A percentile compares a stretch with the other conserved stretches of the same genome.
These are phyloP conservation scores for Acanthornis magna DNA, from an alignment of 2,797 vertebrate species.

Conservation along the genomic window DNA sequence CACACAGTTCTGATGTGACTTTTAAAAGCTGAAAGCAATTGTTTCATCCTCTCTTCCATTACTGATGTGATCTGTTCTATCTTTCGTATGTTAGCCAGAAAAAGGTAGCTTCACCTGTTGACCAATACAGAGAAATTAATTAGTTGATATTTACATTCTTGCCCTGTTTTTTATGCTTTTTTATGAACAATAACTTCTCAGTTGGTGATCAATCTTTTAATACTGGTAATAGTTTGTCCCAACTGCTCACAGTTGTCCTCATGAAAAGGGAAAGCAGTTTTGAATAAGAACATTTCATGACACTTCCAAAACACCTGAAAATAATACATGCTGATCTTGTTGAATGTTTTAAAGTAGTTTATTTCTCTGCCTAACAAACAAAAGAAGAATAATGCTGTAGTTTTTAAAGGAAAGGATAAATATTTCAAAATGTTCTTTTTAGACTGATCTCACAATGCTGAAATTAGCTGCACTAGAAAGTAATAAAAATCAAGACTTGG, in stretches of 20 bases:
- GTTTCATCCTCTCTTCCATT: neutral
- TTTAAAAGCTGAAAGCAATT: neutral
- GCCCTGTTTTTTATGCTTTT: neutral
- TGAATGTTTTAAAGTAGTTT: neutral
- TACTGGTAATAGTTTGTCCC: neutral
- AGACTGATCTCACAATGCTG: slow-evolving; percentile 97
- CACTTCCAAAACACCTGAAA: neutral
- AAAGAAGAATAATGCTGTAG: neutral
- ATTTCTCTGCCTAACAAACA: neutral
- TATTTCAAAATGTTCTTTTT: slow-evolving; percentile 38
- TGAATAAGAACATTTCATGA: neutral
- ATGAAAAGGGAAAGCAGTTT: neutral
- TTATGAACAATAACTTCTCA: neutral
- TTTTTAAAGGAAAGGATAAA: slow-evolving; percentile 6
- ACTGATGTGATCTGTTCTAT: neutral
- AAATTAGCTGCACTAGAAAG: slow-evolving; percentile 98
- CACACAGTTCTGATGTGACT: neutral
- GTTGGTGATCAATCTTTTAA: neutral
- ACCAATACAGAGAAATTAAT: neutral
- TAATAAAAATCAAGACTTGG: slow-evolving; percentile 98
- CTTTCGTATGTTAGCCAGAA: neutral
- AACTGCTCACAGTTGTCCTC: neutral
- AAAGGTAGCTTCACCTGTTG: neutral
- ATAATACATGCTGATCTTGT: neutral
- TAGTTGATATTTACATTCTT: neutral